Percentiles rank a stretch among this genome's conserved stretches.
These are phyloP conservation scores for Jacana jacana DNA, from an alignment of 2,113 vertebrate species.

Conservation along the genomic window DNA sequence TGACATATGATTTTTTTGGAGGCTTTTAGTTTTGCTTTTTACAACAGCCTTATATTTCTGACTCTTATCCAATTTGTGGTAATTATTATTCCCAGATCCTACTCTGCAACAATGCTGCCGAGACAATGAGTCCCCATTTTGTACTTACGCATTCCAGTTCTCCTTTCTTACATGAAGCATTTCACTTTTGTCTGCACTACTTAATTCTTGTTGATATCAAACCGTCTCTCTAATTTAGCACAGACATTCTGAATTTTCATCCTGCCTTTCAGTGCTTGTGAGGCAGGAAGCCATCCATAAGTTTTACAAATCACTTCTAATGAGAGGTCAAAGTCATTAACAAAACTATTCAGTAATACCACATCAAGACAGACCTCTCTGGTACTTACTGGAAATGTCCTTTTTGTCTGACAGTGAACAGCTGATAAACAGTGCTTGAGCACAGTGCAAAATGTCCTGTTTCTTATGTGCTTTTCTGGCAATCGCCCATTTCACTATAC, in stretches of 20 bases:
- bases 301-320: conserved; percentile 18
- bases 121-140: background rate
- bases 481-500: background rate
- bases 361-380: background rate
- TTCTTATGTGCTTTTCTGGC: background rate
- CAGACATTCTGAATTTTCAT: conserved; percentile 17
- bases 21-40: background rate
- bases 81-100: background rate
- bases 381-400: background rate
- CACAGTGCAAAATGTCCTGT: background rate
- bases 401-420: background rate
- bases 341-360: background rate
- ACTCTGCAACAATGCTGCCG: background rate
- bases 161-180: background rate
- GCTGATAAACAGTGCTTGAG: background rate
- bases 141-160: background rate
- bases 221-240: background rate
- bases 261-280: background rate
- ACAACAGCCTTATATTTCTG: background rate
- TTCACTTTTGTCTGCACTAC: background rate
- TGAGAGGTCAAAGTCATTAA: conserved; percentile 14
- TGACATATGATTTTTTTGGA: background rate
- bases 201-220: background rate
- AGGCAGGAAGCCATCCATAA: background rate
- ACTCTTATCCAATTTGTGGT: background rate